Evolutionary conservation across 2,797 vertebrate genomes (phyloP).

Genomic region (Myotis findleyi): DNA sequence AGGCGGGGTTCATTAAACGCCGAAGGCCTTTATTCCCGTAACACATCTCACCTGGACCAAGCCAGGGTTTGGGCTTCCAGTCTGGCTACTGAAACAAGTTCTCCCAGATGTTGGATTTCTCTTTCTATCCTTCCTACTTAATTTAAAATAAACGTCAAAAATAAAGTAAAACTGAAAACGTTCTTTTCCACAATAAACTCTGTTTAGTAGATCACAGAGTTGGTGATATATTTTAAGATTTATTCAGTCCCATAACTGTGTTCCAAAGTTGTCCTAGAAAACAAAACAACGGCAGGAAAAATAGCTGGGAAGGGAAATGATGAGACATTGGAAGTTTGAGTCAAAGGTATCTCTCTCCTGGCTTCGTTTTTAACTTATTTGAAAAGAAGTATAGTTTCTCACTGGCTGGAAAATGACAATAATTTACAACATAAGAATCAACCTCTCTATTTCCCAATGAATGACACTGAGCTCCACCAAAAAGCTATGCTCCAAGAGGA

Average conservation of each 20-base stretch:
- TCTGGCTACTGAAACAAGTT: conserved; percentile 80
- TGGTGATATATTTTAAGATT: conserved; percentile 31
- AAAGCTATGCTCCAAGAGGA: not conserved
- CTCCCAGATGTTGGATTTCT: conserved; percentile 67
- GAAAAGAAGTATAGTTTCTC: not conserved
- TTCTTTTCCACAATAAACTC: not conserved
- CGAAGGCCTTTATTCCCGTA: conserved; percentile 75
- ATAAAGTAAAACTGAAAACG: conserved; percentile 49
- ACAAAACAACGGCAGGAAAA: not conserved
- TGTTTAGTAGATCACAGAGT: not conserved
- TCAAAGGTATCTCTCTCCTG: not conserved
- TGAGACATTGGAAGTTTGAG: not conserved
- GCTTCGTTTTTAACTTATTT: conserved; percentile 51
- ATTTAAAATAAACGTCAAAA: conserved; percentile 55
- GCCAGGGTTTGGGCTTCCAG: conserved; percentile 72
- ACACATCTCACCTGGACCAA: conserved; percentile 82
- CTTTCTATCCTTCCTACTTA: conserved; percentile 7
- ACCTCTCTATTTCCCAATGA: conserved; percentile 14
- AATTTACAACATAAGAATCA: conserved; percentile 47
- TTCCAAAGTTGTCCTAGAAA: conserved; percentile 36
- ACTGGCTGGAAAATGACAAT: conserved; percentile 38
- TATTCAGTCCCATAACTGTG: not conserved
- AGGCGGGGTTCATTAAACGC: conserved; percentile 78
- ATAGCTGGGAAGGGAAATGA: not conserved
- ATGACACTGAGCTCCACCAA: not conserved